These are phyloP conservation scores for Gymnoscelis rufifasciata DNA, from an alignment of 2,888 invertebrate genomes.

Conservation along the genomic window DNA sequence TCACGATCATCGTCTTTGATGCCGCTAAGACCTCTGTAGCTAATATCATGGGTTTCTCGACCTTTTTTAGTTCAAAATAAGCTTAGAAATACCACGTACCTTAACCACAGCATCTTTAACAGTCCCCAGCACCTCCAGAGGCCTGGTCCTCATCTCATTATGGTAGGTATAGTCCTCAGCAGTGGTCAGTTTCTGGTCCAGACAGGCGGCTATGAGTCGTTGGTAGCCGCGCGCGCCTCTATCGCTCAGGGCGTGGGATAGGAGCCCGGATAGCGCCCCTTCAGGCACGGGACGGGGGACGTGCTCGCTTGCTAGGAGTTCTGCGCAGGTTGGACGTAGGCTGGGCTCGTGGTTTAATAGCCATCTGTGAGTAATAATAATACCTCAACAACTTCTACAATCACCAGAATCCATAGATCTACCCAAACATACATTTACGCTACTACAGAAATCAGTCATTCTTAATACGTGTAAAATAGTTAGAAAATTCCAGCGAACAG, in stretches of 20 bases:
- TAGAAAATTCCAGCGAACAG: no score
- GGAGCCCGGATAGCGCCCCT: conserved; percentile 88
- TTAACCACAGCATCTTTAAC: conserved; percentile 53
- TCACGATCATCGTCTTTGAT: no score
- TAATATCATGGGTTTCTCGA: no score
- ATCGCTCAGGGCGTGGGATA: conserved; percentile 89
- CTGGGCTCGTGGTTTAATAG: conserved; percentile 91
- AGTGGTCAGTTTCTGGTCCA: conserved; percentile 74
- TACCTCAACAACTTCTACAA: no score
- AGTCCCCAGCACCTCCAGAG: conserved; percentile 35
- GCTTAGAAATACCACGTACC: conserved; percentile 31
- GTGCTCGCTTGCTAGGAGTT: conserved; percentile 88
- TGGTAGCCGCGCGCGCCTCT: conserved; percentile 71
- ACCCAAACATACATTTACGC: no score
- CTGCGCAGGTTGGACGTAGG: conserved; percentile 90
- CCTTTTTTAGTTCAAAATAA: no score
- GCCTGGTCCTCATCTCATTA: conserved; percentile 43
- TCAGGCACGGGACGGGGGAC: conserved; percentile 94
- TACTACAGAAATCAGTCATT: no score
- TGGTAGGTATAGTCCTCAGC: conserved; percentile 92
- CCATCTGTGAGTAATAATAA: conserved; percentile 71
- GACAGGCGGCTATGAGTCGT: conserved; percentile 53
- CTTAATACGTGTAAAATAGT: no score
- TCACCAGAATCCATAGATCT: no score
- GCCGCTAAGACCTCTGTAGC: no score